These are phyloP conservation scores for Liodrosophila aerea DNA, from an alignment of 2,888 invertebrate species.

Conservation along the genomic window DNA sequence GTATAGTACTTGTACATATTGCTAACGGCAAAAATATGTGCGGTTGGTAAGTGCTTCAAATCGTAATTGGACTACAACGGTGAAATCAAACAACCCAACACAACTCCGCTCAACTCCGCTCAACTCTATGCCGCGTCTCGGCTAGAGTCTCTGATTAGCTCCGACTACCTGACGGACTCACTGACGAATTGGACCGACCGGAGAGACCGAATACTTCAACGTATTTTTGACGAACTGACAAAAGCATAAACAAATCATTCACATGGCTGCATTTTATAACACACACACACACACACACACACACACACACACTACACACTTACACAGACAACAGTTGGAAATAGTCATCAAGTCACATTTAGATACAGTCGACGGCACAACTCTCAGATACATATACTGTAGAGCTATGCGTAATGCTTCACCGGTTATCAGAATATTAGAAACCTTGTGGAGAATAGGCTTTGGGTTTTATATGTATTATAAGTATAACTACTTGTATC, in stretches of 20 bases:
- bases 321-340: conserved; percentile 68
- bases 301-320: conserved; percentile 2
- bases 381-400: no score
- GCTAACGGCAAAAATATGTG: conserved; percentile 69
- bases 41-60: conserved; percentile 74
- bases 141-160: not conserved
- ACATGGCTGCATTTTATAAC: conserved; percentile 75
- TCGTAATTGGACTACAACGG: conserved; percentile 76
- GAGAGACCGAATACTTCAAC: conserved; percentile 26
- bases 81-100: conserved; percentile 70
- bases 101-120: no score
- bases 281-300: conserved; percentile 28
- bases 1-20: conserved; percentile 16
- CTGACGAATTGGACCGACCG: conserved; percentile 23
- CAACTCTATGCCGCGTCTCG: conserved; percentile 1
- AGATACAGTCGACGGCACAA: no score
- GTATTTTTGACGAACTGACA: conserved; percentile 72
- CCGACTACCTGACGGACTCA: not conserved
- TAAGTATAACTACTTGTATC: no score
- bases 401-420: no score
- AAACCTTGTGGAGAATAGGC: no score
- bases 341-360: conserved; percentile 72
- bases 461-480: no score
- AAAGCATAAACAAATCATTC: conserved; percentile 81
- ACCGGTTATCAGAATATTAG: no score